Percentiles rank a stretch among this genome's conserved stretches.
These are phyloP conservation scores for Pampus argenteus DNA, from an alignment of 2,797 vertebrate genomes.

Conservation along the genomic window DNA sequence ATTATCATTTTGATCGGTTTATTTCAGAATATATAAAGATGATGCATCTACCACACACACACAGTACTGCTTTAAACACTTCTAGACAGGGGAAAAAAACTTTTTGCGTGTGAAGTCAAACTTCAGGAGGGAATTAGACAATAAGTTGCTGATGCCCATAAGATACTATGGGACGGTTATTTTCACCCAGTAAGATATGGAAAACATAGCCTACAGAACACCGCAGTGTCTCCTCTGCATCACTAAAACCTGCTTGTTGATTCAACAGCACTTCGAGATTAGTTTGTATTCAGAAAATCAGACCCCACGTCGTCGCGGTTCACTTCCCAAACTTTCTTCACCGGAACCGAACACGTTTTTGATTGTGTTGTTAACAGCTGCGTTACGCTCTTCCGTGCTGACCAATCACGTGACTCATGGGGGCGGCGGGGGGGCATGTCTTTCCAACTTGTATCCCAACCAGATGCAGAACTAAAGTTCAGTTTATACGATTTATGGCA, in stretches of 20 bases:
- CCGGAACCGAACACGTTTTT: conserved; percentile 6
- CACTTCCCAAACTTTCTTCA: background rate
- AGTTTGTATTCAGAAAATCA: background rate
- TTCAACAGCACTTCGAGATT: background rate
- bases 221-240: background rate
- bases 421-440: too few species aligned
- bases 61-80: background rate
- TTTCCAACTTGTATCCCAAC: background rate
- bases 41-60: too few species aligned
- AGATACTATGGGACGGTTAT: too few species aligned
- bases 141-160: background rate
- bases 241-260: background rate
- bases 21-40: background rate
- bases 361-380: conserved; percentile 12
- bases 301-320: background rate
- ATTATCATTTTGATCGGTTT: background rate
- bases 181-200: background rate
- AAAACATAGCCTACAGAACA: background rate
- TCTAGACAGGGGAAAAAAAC: background rate
- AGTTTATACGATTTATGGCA: too few species aligned
- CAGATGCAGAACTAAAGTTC: too few species aligned
- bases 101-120: background rate
- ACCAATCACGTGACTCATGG: conserved; percentile 21
- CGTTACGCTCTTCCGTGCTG: conserved; percentile 10
- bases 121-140: background rate